Conservation (phyloP, 2,888 invertebrate genomes). For the Pyrrhia umbra region DNA sequence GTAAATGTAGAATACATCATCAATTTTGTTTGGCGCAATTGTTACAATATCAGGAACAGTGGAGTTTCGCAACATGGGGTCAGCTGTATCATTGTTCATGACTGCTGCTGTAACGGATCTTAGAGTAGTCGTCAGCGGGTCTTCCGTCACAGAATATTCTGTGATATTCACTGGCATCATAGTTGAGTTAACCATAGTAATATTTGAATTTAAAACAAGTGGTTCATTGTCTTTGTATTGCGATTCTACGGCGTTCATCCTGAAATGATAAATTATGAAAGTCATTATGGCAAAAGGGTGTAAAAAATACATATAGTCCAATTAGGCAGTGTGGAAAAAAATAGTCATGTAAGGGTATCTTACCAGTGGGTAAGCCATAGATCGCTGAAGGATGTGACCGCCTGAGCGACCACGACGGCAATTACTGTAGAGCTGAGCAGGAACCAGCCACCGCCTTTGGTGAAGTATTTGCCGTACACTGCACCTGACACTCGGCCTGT, state of each 20-base stretch:
- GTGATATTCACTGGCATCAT: conserved; percentile 5
- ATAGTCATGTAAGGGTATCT: conserved; percentile 31
- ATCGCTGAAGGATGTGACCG: conserved; percentile 92
- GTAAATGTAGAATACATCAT: conserved; percentile 83
- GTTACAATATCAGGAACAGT: conserved; percentile 30
- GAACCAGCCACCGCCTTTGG: conserved; percentile 91
- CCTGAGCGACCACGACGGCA: conserved; percentile 92
- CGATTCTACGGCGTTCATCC: conserved; percentile 86
- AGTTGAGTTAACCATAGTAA: not conserved
- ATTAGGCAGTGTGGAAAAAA: not conserved
- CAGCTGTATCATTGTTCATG: conserved; percentile 11
- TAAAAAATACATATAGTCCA: too few relatives aligned
- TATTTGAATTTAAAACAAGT: conserved; percentile 5
- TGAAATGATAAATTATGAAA: conserved; percentile 61
- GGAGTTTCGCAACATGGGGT: conserved; percentile 2
- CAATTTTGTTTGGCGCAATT: conserved; percentile 62
- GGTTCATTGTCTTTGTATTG: conserved; percentile 42
- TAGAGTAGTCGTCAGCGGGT: conserved; percentile 8
- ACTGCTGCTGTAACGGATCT: conserved; percentile 9
- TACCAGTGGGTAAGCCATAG: conserved; percentile 95
- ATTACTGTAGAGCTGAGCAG: conserved; percentile 89
- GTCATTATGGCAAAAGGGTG: not conserved
- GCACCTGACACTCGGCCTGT: conserved; percentile 88
- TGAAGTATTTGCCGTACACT: conserved; percentile 93
- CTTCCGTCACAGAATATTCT: conserved; percentile 17